phyloP scores from a whole-genome alignment of 2,888 invertebrate genomes.

The Cheilosia grossa region DNA sequence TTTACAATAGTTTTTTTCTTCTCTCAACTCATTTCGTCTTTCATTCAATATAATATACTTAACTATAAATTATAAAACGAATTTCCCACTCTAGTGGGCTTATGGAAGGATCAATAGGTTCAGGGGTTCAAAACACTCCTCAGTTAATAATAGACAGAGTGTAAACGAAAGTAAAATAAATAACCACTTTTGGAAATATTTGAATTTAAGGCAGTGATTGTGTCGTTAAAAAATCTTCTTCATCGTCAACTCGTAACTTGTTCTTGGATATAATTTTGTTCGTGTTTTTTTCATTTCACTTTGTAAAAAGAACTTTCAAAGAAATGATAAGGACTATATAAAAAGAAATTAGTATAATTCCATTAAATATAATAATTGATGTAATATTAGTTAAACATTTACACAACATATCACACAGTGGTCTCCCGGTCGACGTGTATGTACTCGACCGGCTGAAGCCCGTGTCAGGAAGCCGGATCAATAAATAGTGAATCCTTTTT shows the following conservation, averaged over 20 bases:
- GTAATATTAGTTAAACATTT: conserved; percentile 69
- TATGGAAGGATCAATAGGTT: conserved; percentile 67
- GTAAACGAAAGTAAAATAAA: conserved; percentile 5
- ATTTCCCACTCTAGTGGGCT: conserved; percentile 23
- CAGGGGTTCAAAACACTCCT: conserved; percentile 40
- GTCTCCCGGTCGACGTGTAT: conserved; percentile 97
- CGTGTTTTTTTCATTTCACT: conserved; percentile 13
- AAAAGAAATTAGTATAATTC: conserved; percentile 45
- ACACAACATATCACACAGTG: conserved; percentile 89
- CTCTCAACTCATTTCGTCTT: conserved; percentile 50
- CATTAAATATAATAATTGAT: conserved; percentile 66
- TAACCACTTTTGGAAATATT: conserved; percentile 66
- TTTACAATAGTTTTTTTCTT: conserved; percentile 80
- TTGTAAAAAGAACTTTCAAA: conserved; percentile 17
- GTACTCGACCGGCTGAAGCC: conserved; percentile 94
- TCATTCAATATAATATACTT: conserved; percentile 44
- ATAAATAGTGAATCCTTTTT: conserved; percentile 83
- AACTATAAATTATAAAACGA: conserved; percentile 46
- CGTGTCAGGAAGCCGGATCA: conserved; percentile 91
- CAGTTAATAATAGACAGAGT: conserved; percentile 11
- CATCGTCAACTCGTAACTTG: conserved; percentile 73
- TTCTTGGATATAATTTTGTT: conserved; percentile 30
- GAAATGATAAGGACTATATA: conserved; percentile 9
- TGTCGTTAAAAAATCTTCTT: conserved; percentile 73
- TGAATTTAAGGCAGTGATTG: conserved; percentile 81